These are phyloP conservation scores for Bombyx huttoni DNA, from an alignment of 2,888 invertebrate species.

Conservation along the genomic window DNA sequence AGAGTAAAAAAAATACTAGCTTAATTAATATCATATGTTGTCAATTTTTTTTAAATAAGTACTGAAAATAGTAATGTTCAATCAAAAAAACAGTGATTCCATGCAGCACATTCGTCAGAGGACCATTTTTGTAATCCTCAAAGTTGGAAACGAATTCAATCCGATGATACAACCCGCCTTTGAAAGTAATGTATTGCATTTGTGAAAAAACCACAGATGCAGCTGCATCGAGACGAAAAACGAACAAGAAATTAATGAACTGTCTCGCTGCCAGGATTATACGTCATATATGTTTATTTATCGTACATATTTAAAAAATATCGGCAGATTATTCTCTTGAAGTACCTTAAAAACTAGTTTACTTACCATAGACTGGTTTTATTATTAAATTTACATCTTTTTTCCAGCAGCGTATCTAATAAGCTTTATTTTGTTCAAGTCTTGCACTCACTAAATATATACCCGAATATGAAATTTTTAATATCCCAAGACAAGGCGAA, in stretches of 20 bases:
- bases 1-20: too few relatives aligned
- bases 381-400: slow-evolving; percentile 10
- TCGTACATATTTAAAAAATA: too few relatives aligned
- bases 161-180: slow-evolving; percentile 28
- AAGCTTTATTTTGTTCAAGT: slow-evolving; percentile 12
- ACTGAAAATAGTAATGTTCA: too few relatives aligned
- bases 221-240: slow-evolving; percentile 11
- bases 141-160: slow-evolving; percentile 33
- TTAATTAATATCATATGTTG: too few relatives aligned
- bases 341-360: too few relatives aligned
- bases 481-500: slow-evolving; percentile 46
- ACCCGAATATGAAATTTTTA: slow-evolving; percentile 45
- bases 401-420: slow-evolving; percentile 9
- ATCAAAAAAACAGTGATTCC: too few relatives aligned
- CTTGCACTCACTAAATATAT: slow-evolving; percentile 22
- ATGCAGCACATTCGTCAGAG: background rate
- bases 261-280: slow-evolving; percentile 9
- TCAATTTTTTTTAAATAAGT: too few relatives aligned
- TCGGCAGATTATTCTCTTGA: too few relatives aligned
- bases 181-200: slow-evolving; percentile 27
- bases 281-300: background rate
- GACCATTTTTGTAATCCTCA: slow-evolving; percentile 43
- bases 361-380: background rate
- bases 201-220: background rate
- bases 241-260: slow-evolving; percentile 21